A percentile compares a stretch with the other conserved stretches of the same genome.
Conservation (phyloP, 2,888 invertebrate species). For the Pyrocoelia pectoralis region DNA sequence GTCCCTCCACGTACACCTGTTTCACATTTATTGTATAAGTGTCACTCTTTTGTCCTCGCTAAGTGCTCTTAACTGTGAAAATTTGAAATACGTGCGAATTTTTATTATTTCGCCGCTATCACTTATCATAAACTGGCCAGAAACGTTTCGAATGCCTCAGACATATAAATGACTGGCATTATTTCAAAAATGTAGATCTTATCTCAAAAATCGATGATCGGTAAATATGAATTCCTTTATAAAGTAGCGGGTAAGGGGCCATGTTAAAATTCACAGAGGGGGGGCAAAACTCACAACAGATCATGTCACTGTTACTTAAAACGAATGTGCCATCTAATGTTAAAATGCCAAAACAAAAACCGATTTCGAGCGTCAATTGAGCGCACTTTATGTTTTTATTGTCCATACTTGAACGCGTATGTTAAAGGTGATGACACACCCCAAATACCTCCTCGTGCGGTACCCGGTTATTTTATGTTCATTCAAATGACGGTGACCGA, state of each 20-base stretch:
- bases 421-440: constrained; percentile 29
- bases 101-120: neutral
- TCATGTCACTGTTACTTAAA: constrained; percentile 42
- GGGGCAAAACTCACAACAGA: constrained; percentile 43
- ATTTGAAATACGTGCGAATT: constrained; percentile 35
- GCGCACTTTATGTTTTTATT: neutral
- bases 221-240: constrained; percentile 57
- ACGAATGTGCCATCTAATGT: constrained; percentile 21
- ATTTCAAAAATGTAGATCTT: constrained; percentile 57
- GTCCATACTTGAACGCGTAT: neutral
- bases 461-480: constrained; percentile 28
- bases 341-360: constrained; percentile 7
- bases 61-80: constrained; percentile 32
- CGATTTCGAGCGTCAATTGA: neutral
- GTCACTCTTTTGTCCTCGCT: constrained; percentile 21
- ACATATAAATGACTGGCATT: constrained; percentile 54
- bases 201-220: constrained; percentile 60
- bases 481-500: constrained; percentile 31
- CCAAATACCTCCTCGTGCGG: constrained; percentile 22
- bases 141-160: constrained; percentile 32
- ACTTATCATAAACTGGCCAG: neutral
- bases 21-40: constrained; percentile 19
- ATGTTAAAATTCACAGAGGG: constrained; percentile 45
- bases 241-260: constrained; percentile 48
- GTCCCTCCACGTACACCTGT: constrained; percentile 28